These are phyloP conservation scores for Aurelia sp. DNA, from an alignment of 30 jellyfish, hydroid and myxozoan genomes.

Conservation along the genomic window DNA sequence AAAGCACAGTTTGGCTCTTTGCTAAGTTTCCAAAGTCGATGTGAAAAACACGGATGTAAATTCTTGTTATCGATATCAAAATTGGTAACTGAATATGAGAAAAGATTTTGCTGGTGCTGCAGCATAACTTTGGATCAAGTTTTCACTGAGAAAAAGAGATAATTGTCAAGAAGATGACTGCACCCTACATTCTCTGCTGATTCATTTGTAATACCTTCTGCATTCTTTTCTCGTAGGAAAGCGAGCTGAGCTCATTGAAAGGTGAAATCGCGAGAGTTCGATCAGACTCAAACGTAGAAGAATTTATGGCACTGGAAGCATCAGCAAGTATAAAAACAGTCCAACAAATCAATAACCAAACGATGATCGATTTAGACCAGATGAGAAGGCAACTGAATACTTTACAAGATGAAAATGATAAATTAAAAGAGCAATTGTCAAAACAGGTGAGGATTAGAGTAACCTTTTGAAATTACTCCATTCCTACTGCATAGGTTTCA, in stretches of 20 bases:
- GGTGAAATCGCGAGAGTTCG: conserved; percentile 27
- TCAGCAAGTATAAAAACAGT: conserved; percentile 51
- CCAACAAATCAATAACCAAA: conserved; percentile 61
- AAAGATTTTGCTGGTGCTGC: no score
- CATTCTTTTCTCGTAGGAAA: conserved; percentile 27
- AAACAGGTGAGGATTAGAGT: conserved; percentile 7
- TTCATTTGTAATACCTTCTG: background rate
- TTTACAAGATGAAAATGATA: conserved; percentile 55
- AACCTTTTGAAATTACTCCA: no score
- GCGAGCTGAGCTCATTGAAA: conserved; percentile 39
- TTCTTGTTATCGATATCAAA: no score
- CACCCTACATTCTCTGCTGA: no score
- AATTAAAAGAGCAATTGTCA: conserved; percentile 17
- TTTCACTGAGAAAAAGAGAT: no score
- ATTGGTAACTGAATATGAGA: no score
- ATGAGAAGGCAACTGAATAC: conserved; percentile 45
- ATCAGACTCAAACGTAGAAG: conserved; percentile 59
- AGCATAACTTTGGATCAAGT: no score
- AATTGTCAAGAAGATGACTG: no score
- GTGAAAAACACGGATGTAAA: no score
- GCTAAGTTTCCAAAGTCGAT: no score
- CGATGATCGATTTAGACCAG: conserved; percentile 73
- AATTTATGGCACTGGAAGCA: conserved; percentile 70
- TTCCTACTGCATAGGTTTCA: no score
- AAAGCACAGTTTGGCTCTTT: no score